Evolutionary conservation across 2,797 vertebrate species (phyloP).

Genomic region (Fringilla coelebs): DNA sequence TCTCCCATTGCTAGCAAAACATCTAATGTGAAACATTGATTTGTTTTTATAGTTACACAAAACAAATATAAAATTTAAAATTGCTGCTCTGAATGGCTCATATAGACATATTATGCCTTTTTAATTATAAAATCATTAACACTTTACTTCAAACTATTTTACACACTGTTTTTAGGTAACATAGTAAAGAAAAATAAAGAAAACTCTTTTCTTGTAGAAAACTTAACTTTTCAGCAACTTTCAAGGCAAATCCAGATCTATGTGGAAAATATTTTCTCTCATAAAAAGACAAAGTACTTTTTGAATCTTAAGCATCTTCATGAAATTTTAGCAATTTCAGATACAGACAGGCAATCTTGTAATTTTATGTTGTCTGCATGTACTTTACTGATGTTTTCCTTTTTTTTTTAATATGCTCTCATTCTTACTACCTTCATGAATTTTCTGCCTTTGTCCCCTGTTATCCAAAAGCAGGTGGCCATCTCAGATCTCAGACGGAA

Average conservation of each 20-base stretch:
- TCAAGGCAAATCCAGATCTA: background rate
- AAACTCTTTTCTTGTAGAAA: background rate
- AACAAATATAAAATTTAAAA: background rate
- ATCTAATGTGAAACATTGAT: background rate
- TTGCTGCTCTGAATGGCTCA: background rate
- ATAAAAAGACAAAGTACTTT: background rate
- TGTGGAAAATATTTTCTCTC: background rate
- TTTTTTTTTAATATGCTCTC: background rate
- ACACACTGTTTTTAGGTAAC: background rate
- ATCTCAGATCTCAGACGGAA: background rate
- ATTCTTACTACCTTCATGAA: background rate
- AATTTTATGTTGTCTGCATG: background rate
- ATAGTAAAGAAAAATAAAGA: background rate
- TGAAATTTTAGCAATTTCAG: background rate
- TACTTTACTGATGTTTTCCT: background rate
- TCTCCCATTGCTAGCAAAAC: background rate
- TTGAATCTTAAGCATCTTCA: background rate
- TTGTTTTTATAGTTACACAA: constrained; percentile 14
- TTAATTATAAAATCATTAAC: background rate
- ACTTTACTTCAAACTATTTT: background rate
- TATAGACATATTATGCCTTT: background rate
- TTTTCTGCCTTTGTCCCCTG: background rate
- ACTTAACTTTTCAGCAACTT: background rate
- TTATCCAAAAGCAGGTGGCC: constrained; percentile 1
- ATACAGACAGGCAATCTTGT: rapidly evolving